Evolutionary conservation across 2,797 vertebrate species (phyloP).

Genomic region (Dipus sagitta): DNA sequence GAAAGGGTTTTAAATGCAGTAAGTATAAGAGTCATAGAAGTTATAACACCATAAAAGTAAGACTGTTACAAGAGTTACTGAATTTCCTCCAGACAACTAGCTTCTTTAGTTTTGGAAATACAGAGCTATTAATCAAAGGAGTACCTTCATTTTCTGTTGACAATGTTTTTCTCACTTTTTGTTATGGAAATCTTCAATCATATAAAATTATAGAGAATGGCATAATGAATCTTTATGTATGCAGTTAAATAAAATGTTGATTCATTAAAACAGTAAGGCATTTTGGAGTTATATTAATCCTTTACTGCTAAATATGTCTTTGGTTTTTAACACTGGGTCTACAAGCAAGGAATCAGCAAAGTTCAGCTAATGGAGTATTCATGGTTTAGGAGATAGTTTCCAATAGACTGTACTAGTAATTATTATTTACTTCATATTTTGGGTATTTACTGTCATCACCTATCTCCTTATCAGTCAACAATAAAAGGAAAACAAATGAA

Average conservation of each 20-base stretch:
- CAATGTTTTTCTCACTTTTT: conserved; percentile 34
- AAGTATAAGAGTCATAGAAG: background rate
- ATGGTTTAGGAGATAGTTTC: background rate
- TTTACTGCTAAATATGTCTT: background rate
- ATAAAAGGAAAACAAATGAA: background rate
- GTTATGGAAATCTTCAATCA: conserved; percentile 26
- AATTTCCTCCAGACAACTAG: background rate
- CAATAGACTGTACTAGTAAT: background rate
- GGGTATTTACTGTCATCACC: background rate
- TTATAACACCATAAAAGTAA: background rate
- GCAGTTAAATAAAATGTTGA: conserved; percentile 10
- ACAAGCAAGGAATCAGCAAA: background rate
- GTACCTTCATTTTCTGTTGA: conserved; percentile 37
- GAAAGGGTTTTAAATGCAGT: conserved; percentile 15
- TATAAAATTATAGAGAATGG: background rate
- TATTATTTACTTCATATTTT: background rate
- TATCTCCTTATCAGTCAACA: background rate
- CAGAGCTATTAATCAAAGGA: conserved; percentile 6
- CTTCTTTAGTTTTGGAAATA: conserved; percentile 6
- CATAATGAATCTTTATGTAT: background rate
- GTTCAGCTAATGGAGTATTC: background rate
- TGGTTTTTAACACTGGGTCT: background rate
- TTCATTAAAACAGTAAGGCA: background rate
- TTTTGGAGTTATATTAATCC: conserved; percentile 48
- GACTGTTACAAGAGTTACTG: background rate